These are phyloP conservation scores for Hippocampus kuda DNA, from an alignment of 2,797 vertebrate genomes.

Conservation along the genomic window DNA sequence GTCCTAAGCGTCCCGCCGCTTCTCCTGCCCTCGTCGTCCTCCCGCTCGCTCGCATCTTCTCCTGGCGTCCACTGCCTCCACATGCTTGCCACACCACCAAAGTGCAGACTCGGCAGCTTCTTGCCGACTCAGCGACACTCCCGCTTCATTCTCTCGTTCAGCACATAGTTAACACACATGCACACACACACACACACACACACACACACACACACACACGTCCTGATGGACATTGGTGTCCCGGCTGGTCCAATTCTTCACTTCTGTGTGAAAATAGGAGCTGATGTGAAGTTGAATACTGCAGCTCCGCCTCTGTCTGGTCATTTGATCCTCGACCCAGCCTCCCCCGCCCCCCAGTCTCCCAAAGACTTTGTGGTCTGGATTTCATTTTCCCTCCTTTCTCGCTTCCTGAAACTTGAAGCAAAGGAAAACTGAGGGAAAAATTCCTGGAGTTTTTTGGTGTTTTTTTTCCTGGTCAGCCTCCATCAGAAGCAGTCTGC, in stretches of 20 bases:
- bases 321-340: conserved; percentile 34
- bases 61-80: background rate
- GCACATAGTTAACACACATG: background rate
- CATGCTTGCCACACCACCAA: background rate
- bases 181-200: background rate
- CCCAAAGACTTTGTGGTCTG: conserved; percentile 44
- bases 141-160: conserved; percentile 11
- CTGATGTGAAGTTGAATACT: conserved; percentile 27
- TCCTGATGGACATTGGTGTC: background rate
- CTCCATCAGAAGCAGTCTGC: conserved; percentile 4
- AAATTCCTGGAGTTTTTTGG: conserved; percentile 32
- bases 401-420: conserved; percentile 53
- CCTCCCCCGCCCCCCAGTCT: conserved; percentile 7
- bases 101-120: conserved; percentile 50
- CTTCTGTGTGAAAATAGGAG: conserved; percentile 40
- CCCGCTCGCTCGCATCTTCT: background rate
- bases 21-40: conserved; percentile 10
- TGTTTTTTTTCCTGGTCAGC: background rate
- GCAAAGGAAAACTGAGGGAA: conserved; percentile 45
- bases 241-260: conserved; percentile 7
- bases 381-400: conserved; percentile 60
- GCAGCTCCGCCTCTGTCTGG: conserved; percentile 37
- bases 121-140: background rate
- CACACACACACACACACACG: background rate
- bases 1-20: background rate